phyloP scores from a whole-genome alignment of 1,140 invertebrate species.

The Drosophila paulistorum region DNA sequence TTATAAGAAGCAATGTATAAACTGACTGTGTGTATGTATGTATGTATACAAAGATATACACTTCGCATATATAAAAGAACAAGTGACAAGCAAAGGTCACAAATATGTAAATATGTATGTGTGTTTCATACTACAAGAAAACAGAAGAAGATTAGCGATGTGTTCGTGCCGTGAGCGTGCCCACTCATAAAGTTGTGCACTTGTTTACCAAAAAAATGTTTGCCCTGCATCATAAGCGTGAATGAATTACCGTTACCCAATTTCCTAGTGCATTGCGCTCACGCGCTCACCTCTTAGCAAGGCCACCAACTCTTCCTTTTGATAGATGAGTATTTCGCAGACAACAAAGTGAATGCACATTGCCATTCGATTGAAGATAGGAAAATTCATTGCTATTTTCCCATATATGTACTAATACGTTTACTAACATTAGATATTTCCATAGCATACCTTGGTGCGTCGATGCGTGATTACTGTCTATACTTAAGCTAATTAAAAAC shows the following conservation, averaged over 20 bases:
- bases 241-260: background rate
- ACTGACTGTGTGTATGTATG: background rate
- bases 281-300: conserved; percentile 3
- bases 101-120: conserved; percentile 34
- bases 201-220: background rate
- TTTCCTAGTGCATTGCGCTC: background rate
- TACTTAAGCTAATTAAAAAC: background rate
- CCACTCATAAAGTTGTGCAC: background rate
- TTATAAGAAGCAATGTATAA: conserved; percentile 10
- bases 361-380: background rate
- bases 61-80: conserved; percentile 12
- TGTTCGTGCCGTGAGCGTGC: background rate
- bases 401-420: background rate
- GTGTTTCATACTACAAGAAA: conserved; percentile 22
- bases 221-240: background rate
- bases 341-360: conserved; percentile 40
- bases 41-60: background rate
- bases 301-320: conserved; percentile 1
- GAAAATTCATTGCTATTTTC: conserved; percentile 1
- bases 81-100: conserved; percentile 62
- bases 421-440: background rate
- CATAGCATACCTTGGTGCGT: conserved; percentile 22
- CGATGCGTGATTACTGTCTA: background rate
- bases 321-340: conserved; percentile 34
- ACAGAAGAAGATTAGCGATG: conserved; percentile 4